Evolutionary conservation across 2,888 invertebrate species (phyloP), one percentile per base, ranked within the genome.

Genomic region (Meiosimyza platycephala): DNA sequence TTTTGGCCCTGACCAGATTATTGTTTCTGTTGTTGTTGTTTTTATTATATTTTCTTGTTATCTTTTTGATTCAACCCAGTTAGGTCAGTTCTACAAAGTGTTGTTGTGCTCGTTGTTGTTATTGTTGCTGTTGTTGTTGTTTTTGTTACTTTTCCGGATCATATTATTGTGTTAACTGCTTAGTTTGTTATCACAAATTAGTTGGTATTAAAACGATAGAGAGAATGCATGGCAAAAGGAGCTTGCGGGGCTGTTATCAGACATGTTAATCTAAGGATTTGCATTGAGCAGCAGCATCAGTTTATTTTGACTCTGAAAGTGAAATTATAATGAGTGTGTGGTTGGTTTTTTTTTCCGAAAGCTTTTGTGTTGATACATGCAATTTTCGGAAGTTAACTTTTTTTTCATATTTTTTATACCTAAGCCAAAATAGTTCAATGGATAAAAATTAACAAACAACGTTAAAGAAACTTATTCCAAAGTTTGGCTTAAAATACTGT

Each of bases 141-240:
- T 22, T 4, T 15, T 28, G 57, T 57, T 57, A 16, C 12, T 57
- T 18, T 57, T 57, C 22, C 57, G n/a, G 28, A 6, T 57, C 18
- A 22, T 18, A 18, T 57, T 57, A 18, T 57, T 57, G 57, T 18
- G 40, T 40, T 40, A 40, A 40, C 40, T 40, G 9, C 40, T 40
- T 40, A 40, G 40, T 40, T 50, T 15, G n/a, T 65, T 69, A 59
- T 69, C 51, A 50, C 28, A 57, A 18, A 69, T 69, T 50, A 69
- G 50, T 16, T 51, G 59, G 47, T 9, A 57, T 57, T 67, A 40
- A 55, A 57, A 18, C 16, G 16, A 60, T 15, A 40, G 6, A 9
- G 40, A 6, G 40, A 6, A 40, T 40, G 6, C 9, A 40, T 7
- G 6, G 40, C 40, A 7, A 40, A 9, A 40, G 1, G 0, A 40